These are phyloP conservation scores for Caenorhabditis japonica DNA, from an alignment of 2,888 invertebrate species.

Conservation along the genomic window DNA sequence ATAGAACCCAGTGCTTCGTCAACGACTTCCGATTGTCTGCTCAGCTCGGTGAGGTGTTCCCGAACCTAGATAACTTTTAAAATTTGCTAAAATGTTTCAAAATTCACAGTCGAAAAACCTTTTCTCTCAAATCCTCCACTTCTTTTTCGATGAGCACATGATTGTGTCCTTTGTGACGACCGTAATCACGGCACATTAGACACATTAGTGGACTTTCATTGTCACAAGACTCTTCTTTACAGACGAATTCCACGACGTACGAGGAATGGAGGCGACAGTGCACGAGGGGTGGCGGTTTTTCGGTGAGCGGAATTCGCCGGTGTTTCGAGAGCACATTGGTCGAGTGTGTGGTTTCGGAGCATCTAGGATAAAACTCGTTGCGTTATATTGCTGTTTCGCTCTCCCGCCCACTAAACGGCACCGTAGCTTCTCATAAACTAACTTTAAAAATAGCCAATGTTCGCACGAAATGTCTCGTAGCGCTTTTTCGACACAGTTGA, in stretches of 20 bases:
- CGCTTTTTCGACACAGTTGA: too few relatives aligned
- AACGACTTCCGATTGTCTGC: slow-evolving; percentile 21
- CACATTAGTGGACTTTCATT: slow-evolving; percentile 80
- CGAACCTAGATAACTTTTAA: too few relatives aligned
- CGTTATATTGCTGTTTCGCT: too few relatives aligned
- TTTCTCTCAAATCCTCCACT: slow-evolving; percentile 80
- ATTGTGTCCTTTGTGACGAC: slow-evolving; percentile 81
- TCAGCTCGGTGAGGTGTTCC: slow-evolving; percentile 80
- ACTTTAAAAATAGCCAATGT: too few relatives aligned
- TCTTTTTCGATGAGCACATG: slow-evolving; percentile 81
- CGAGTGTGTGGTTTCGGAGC: slow-evolving; percentile 80
- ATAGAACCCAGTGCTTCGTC: slow-evolving; percentile 9
- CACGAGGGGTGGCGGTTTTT: slow-evolving; percentile 81
- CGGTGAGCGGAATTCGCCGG: slow-evolving; percentile 80
- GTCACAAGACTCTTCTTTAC: slow-evolving; percentile 80
- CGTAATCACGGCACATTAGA: slow-evolving; percentile 82
- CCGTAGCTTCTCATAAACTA: too few relatives aligned
- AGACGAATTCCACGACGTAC: slow-evolving; percentile 81
- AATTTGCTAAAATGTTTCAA: too few relatives aligned
- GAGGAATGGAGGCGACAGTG: slow-evolving; percentile 81
- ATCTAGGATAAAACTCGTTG: slow-evolving; percentile 79
- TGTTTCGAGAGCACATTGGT: slow-evolving; percentile 81
- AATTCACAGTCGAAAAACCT: too few relatives aligned
- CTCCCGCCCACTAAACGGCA: too few relatives aligned
- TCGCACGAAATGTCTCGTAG: too few relatives aligned